Conservation (phyloP, 2,888 invertebrate species). For the Ferrisia virgata region DNA sequence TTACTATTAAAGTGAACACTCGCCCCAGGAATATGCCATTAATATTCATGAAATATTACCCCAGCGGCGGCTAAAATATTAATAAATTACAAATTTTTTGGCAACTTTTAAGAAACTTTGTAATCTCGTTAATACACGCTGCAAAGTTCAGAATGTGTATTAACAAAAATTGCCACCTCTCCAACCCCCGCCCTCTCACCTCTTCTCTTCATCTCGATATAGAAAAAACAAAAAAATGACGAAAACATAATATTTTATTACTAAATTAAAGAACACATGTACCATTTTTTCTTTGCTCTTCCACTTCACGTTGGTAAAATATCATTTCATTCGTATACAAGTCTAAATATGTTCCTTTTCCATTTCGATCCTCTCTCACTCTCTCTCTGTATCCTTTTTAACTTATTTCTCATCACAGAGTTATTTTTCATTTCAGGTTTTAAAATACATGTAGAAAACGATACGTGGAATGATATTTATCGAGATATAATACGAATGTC, state of each 20-base stretch:
- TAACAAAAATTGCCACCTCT: not conserved
- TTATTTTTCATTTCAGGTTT: conserved; percentile 6
- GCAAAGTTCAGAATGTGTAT: not conserved
- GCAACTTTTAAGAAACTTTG: conserved; percentile 23
- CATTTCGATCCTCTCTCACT: no score
- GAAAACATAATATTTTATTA: not conserved
- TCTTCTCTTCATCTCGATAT: no score
- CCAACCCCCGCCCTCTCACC: no score
- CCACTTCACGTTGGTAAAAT: not conserved
- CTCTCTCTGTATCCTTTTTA: not conserved
- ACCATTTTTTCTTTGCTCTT: not conserved
- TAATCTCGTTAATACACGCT: conserved; percentile 29
- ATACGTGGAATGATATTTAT: not conserved
- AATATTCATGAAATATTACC: conserved; percentile 31
- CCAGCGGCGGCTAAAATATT: conserved; percentile 14
- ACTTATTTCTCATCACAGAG: not conserved
- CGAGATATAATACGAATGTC: not conserved
- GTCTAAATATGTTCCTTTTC: no score
- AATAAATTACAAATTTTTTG: conserved; percentile 34
- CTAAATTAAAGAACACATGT: not conserved
- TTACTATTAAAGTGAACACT: conserved; percentile 5
- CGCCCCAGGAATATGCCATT: conserved; percentile 13
- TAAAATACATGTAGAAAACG: not conserved
- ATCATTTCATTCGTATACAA: no score
- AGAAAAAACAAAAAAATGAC: not conserved